Evolutionary conservation across 2,888 invertebrate species (phyloP).

Genomic region (Phaonia tiefii): DNA sequence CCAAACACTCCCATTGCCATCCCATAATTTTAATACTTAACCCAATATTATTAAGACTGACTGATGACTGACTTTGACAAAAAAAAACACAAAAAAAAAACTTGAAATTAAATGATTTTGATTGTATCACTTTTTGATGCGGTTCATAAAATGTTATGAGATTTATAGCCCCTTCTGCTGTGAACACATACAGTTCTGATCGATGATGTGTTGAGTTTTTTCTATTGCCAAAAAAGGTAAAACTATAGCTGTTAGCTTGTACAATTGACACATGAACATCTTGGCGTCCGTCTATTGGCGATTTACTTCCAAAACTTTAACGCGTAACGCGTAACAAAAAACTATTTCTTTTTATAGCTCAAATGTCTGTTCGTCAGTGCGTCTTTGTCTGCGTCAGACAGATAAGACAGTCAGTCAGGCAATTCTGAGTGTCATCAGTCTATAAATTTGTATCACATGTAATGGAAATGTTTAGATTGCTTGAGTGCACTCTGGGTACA

Average conservation of each 20-base stretch:
- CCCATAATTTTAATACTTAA: too few relatives aligned
- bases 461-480: conserved; percentile 33
- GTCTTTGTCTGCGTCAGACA: too few relatives aligned
- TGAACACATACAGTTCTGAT: too few relatives aligned
- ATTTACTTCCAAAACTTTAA: conserved; percentile 7
- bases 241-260: conserved; percentile 17
- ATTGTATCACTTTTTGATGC: conserved; percentile 27
- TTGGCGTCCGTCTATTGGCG: conserved; percentile 11
- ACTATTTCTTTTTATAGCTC: too few relatives aligned
- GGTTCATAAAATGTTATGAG: conserved; percentile 34
- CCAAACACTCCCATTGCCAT: too few relatives aligned
- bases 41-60: too few relatives aligned
- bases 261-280: conserved; percentile 33
- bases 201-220: too few relatives aligned
- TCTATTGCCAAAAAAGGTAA: conserved; percentile 16
- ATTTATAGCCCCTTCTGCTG: neutral
- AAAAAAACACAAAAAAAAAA: neutral
- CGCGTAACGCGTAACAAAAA: too few relatives aligned
- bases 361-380: too few relatives aligned
- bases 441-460: conserved; percentile 14
- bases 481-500: neutral
- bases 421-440: conserved; percentile 28
- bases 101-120: neutral
- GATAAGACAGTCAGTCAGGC: too few relatives aligned
- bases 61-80: neutral